Conservation (phyloP, 2,797 vertebrate genomes). For the Gorsachius magnificus region DNA sequence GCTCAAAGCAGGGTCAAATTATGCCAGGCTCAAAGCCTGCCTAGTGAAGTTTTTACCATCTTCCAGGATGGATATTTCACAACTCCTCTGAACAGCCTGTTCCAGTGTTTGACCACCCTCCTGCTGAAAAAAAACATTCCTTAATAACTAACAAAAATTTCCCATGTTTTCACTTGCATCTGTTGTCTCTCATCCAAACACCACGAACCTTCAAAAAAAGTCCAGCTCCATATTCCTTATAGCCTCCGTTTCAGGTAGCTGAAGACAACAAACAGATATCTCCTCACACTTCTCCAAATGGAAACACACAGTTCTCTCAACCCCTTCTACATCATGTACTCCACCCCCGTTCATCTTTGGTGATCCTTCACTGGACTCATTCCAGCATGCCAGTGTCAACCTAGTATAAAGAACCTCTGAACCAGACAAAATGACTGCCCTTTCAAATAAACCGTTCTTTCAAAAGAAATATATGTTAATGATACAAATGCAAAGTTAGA, state of each 20-base stretch:
- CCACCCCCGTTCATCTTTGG: background rate
- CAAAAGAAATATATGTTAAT: background rate
- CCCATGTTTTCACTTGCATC: background rate
- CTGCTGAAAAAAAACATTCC: background rate
- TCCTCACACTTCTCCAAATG: background rate
- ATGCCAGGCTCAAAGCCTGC: background rate
- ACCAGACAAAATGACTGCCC: background rate
- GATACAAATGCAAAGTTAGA: background rate
- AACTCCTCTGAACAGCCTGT: background rate
- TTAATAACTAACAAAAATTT: background rate
- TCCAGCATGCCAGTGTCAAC: background rate
- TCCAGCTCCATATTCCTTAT: background rate
- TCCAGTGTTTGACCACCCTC: fast-evolving
- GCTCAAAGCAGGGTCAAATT: background rate
- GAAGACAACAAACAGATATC: background rate
- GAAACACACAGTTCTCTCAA: background rate
- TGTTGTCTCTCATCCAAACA: background rate
- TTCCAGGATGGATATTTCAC: background rate
- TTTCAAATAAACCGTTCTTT: background rate
- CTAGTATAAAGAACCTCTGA: background rate
- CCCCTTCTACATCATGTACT: background rate
- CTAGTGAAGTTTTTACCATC: background rate
- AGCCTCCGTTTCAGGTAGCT: background rate
- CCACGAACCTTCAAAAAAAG: background rate
- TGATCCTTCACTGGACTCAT: background rate